Evolutionary conservation across 2,113 vertebrate genomes (phyloP).

Genomic region (Saccopteryx leptura): DNA sequence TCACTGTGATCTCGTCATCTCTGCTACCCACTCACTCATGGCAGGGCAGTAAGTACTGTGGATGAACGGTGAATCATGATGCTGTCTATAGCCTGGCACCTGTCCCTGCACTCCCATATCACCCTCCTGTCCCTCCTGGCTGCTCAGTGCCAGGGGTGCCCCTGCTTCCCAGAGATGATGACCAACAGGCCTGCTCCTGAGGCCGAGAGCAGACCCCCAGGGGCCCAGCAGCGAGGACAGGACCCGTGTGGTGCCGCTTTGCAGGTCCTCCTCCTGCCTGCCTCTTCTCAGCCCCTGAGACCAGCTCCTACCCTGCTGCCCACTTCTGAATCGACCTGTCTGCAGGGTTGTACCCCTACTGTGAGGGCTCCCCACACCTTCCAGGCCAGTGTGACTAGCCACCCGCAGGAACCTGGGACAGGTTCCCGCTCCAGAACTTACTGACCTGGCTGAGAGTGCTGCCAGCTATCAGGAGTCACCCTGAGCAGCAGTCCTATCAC

Average conservation of each 20-base stretch:
- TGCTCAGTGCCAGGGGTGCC: not conserved
- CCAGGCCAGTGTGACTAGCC: not conserved
- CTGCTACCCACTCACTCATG: not conserved
- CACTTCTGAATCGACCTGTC: not conserved
- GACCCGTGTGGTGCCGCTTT: too few species aligned
- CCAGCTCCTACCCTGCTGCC: not conserved
- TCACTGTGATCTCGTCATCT: not conserved
- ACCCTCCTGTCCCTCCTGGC: fast-evolving
- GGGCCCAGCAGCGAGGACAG: not conserved
- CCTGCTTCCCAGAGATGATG: not conserved
- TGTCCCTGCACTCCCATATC: not conserved
- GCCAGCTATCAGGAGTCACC: not conserved
- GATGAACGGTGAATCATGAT: fast-evolving
- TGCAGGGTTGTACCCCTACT: not conserved
- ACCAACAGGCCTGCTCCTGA: not conserved
- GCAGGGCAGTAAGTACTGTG: not conserved
- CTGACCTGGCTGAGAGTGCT: not conserved
- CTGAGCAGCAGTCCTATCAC: too few species aligned
- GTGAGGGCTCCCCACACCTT: not conserved
- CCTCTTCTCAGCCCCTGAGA: not conserved
- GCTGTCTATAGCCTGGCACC: not conserved
- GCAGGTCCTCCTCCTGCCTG: not conserved
- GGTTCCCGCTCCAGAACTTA: too few species aligned
- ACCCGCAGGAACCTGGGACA: not conserved
- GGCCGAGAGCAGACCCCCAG: not conserved